A percentile compares a stretch with the other conserved stretches of the same genome.
These are phyloP conservation scores for Pseudochirops cupreus DNA, from an alignment of 2,797 vertebrate species.

Conservation along the genomic window DNA sequence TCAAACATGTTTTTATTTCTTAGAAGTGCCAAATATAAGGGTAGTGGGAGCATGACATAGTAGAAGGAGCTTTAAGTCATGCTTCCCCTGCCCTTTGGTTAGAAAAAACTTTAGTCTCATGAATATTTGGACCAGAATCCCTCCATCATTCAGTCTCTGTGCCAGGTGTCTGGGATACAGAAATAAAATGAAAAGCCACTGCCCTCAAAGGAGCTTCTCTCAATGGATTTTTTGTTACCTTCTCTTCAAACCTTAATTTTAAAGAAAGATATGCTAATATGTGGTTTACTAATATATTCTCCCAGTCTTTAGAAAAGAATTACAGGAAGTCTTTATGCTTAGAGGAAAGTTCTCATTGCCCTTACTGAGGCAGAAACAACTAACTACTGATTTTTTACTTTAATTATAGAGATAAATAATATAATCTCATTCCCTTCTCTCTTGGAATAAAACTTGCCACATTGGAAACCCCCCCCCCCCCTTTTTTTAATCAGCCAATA, in stretches of 20 bases:
- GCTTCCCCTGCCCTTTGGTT: not conserved
- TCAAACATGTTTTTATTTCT: not conserved
- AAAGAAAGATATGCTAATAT: not conserved
- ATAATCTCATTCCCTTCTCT: not conserved
- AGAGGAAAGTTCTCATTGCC: not conserved
- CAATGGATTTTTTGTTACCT: not conserved
- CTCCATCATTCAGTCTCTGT: not conserved
- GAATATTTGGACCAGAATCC: not conserved
- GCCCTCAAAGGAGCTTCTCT: not conserved
- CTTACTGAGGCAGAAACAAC: not conserved
- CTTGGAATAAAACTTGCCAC: not conserved
- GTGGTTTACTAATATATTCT: not conserved
- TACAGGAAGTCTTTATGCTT: not conserved
- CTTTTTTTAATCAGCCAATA: not conserved
- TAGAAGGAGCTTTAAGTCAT: not conserved
- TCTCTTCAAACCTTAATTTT: not conserved
- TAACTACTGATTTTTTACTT: not conserved
- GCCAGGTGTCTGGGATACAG: not conserved
- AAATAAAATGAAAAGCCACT: not conserved
- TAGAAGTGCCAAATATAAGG: not conserved
- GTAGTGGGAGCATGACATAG: not conserved
- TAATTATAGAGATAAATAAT: not conserved
- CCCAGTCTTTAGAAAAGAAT: not conserved
- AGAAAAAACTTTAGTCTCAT: not conserved
- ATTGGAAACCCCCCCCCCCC: too few species aligned